Conservation (phyloP, 2,113 vertebrate genomes). For the Manacus vitellinus region DNA sequence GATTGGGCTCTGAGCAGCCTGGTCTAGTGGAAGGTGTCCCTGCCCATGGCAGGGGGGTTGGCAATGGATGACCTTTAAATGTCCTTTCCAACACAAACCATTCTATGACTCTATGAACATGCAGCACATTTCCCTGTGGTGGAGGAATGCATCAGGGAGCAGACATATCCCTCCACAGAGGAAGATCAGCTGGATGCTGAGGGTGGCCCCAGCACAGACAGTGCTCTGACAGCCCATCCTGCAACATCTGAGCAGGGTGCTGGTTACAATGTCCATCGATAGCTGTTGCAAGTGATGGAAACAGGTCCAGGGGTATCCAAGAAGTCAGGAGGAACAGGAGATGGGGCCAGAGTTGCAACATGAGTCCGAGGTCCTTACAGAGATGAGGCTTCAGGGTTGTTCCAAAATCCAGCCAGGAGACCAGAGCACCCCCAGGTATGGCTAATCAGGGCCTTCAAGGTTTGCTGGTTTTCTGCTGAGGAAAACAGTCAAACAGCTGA, state of each 20-base stretch:
- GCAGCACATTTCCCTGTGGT: neutral
- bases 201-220: neutral
- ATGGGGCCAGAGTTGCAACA: neutral
- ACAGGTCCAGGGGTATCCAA: neutral
- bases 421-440: neutral
- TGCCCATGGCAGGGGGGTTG: neutral
- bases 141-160: neutral
- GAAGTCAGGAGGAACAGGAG: neutral
- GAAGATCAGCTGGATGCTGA: neutral
- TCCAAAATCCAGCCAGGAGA: neutral
- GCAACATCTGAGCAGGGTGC: neutral
- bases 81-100: neutral
- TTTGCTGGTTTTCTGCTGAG: neutral
- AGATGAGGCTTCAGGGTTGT: neutral
- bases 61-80: neutral
- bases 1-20: neutral
- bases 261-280: accelerated
- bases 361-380: neutral
- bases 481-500: neutral
- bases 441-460: neutral
- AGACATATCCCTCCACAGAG: neutral
- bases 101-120: neutral
- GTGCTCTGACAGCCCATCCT: neutral
- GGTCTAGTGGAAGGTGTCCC: neutral
- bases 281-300: neutral